Evolutionary conservation across 1,140 invertebrate genomes (phyloP), one percentile per base, ranked within the genome.

Genomic region (Zaprionus taronus): DNA sequence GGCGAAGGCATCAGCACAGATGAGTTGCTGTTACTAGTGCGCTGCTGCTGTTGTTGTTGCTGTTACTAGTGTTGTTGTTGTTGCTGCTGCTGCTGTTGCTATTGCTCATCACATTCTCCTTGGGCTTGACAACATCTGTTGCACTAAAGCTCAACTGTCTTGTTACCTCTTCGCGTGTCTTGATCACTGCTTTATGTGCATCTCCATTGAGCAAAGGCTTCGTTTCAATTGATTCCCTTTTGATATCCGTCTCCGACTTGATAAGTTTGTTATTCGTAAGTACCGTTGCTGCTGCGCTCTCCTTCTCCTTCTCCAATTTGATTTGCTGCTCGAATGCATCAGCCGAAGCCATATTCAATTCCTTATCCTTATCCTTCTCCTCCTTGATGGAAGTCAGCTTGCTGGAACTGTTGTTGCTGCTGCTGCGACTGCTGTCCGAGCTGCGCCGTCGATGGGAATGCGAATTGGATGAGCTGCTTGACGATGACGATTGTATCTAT

Each of bases 81-180:
- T 67, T 72, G n/a, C 20, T 78, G 14, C 51, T 63, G 9, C 47
- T 72, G 12, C 31, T 72, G 17, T 22, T 72, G 56, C 11, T 51
- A 5, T 51, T 51, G 6, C 12, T 22, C 12, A 51, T 24, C 5
- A 51, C 12, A 51, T 36, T 80, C 28, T 79, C 67, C 61, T 80
- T 79, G 22, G 34, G 47, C 38, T 68, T 65, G 1, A 57, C 60
- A 5, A 49, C 28, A 72, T 77, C 72, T 14, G 62, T 9, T 15
- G 64, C n/a, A 15, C 41, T 57, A 24, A 92, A 93, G 65, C 80
- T 79, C 9, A 93, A 63, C 56, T 92, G 89, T 31, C 92, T 73
- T 28, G 92, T 79, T 11, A 93, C 83, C 62, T 92, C 91, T 1
- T 92, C 85, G 5, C 91, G 91, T 17, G 82, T 89, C 51, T 92